Conservation (phyloP, 2,113 vertebrate genomes). For the Myiopsitta monachus region DNA sequence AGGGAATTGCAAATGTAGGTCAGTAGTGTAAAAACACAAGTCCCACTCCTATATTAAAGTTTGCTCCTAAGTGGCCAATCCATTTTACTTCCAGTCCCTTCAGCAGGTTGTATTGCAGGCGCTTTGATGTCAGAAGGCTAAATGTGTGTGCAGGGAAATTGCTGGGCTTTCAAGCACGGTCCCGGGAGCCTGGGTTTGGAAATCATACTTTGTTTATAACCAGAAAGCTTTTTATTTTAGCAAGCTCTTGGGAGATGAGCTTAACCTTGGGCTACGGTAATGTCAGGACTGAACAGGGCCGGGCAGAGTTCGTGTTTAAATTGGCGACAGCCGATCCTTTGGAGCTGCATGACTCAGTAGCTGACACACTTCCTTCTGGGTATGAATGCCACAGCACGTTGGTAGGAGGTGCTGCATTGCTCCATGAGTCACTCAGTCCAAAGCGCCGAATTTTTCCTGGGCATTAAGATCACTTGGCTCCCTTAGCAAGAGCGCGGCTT, state of each 20-base stretch:
- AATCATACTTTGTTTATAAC: neutral
- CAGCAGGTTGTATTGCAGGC: neutral
- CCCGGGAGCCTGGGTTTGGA: neutral
- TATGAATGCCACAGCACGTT: neutral
- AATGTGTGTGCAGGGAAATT: neutral
- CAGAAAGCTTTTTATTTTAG: constrained; percentile 23
- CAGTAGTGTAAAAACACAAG: constrained; percentile 43
- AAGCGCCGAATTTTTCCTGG: neutral
- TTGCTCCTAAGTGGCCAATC: neutral
- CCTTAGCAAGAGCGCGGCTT: accelerated
- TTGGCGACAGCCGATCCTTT: neutral
- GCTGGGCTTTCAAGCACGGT: neutral
- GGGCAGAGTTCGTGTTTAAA: neutral
- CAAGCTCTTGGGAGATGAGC: constrained; percentile 11
- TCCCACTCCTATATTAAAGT: neutral
- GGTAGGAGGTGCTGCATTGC: neutral
- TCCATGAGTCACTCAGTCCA: constrained; percentile 18
- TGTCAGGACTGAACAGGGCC: constrained; percentile 1
- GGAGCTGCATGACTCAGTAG: constrained; percentile 13
- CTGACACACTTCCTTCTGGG: constrained; percentile 49
- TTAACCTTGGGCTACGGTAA: constrained; percentile 7
- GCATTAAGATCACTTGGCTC: neutral
- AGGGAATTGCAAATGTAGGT: constrained; percentile 38
- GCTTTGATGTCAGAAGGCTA: neutral
- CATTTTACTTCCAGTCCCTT: neutral